Percentiles rank a stretch among this genome's conserved stretches.
Conservation (phyloP, 2,888 invertebrate species). For the Athrips mouffetella region DNA sequence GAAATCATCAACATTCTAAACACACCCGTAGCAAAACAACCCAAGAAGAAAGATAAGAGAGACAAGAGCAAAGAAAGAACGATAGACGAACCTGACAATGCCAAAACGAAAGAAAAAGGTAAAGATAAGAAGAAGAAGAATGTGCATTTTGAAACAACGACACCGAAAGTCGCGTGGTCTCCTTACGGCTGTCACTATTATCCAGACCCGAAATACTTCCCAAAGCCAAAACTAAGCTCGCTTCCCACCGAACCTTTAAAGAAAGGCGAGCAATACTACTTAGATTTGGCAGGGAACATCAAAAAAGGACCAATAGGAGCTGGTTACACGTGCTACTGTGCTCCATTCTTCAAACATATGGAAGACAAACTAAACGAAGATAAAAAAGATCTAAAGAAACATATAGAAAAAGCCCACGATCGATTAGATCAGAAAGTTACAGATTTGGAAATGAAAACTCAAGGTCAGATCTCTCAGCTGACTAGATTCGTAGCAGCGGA, state of each 20-base stretch:
- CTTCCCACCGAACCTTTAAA: conserved; percentile 90
- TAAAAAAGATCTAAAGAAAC: conserved; percentile 86
- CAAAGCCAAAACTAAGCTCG: conserved; percentile 90
- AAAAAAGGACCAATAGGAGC: conserved; percentile 97
- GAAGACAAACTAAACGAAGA: conserved; percentile 90
- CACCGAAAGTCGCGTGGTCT: conserved; percentile 83
- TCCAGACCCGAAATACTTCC: conserved; percentile 91
- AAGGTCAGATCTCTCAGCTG: conserved; percentile 83
- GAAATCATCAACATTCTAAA: conserved; percentile 90
- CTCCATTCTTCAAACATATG: conserved; percentile 92
- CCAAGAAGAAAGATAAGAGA: conserved; percentile 61
- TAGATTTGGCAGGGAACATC: conserved; percentile 96
- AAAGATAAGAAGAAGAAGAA: conserved; percentile 72
- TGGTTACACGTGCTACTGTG: conserved; percentile 95
- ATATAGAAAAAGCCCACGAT: conserved; percentile 88
- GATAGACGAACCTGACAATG: conserved; percentile 72
- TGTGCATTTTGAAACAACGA: conserved; percentile 73
- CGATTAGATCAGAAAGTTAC: conserved; percentile 89
- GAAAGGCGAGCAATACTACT: conserved; percentile 95
- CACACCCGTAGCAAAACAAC: conserved; percentile 68
- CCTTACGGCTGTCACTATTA: conserved; percentile 96
- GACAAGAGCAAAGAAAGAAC: conserved; percentile 76
- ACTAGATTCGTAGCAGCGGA: conserved; percentile 82
- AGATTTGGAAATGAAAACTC: conserved; percentile 85
- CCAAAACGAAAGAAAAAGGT: conserved; percentile 62